Conservation (phyloP, 2,888 invertebrate species). For the Catocala sponsa region DNA sequence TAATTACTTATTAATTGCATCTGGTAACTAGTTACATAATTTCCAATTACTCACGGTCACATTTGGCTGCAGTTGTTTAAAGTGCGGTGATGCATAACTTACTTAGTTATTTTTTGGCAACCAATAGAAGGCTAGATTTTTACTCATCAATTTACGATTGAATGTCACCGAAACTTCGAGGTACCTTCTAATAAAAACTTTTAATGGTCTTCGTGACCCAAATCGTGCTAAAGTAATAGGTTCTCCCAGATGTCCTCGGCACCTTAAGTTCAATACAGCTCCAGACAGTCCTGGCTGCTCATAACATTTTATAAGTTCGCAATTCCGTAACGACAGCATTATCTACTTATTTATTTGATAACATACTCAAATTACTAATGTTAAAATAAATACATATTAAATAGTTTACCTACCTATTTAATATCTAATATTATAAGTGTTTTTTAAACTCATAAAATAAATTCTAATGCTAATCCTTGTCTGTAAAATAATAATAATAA, state of each 20-base stretch:
- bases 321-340: constrained; percentile 7
- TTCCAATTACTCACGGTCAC: neutral
- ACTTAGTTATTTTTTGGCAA: constrained; percentile 10
- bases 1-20: neutral
- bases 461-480: neutral
- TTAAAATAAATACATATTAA: neutral
- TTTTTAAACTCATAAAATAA: too few species aligned
- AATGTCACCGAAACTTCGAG: too few species aligned
- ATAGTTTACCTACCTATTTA: neutral
- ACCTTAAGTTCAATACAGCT: neutral
- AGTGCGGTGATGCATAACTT: constrained; percentile 30
- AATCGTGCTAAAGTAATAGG: neutral
- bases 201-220: constrained; percentile 6
- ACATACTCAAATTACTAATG: constrained; percentile 11
- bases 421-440: too few species aligned
- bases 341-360: too few species aligned
- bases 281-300: neutral
- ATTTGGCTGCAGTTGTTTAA: constrained; percentile 11
- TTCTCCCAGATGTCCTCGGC: neutral
- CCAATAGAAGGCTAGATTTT: too few species aligned
- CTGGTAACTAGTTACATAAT: neutral
- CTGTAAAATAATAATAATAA: too few species aligned
- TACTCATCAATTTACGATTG: too few species aligned
- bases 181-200: neutral
- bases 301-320: neutral